Evolutionary conservation across 2,113 vertebrate genomes (phyloP).

Genomic region (Physeter macrocephalus): DNA sequence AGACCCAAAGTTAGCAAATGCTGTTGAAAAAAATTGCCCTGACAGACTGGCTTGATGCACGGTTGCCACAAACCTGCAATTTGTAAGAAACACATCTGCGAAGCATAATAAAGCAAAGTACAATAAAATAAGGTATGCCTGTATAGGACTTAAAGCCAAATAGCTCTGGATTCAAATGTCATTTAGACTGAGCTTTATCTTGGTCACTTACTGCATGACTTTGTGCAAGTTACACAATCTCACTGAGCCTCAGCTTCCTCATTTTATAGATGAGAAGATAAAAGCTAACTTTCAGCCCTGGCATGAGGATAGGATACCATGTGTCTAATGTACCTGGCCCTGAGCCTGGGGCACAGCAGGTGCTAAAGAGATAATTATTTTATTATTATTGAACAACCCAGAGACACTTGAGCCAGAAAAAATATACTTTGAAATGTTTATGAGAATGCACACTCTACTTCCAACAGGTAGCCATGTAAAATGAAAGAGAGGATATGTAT

Average conservation of each 20-base stretch:
- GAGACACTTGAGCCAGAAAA: not conserved
- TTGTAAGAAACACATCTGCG: not conserved
- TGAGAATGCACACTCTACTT: not conserved
- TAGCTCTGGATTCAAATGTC: not conserved
- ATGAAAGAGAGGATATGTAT: not conserved
- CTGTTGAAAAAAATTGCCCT: not conserved
- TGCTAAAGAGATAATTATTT: not conserved
- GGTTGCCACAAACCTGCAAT: not conserved
- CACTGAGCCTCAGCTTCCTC: not conserved
- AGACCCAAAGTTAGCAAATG: not conserved
- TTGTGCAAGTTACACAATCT: not conserved
- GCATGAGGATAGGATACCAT: not conserved
- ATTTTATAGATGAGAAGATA: not conserved
- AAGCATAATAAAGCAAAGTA: not conserved
- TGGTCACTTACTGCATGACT: not conserved
- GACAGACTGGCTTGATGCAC: not conserved
- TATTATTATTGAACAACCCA: not conserved
- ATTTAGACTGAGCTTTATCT: not conserved
- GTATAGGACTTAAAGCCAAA: not conserved
- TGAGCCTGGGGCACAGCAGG: not conserved
- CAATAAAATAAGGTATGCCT: not conserved
- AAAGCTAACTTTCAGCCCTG: not conserved
- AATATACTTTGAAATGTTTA: not conserved
- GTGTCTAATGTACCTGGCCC: not conserved
- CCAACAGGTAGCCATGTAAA: not conserved